phyloP scores from a whole-genome alignment of 2,797 vertebrate species.

The Acanthopagrus latus region DNA sequence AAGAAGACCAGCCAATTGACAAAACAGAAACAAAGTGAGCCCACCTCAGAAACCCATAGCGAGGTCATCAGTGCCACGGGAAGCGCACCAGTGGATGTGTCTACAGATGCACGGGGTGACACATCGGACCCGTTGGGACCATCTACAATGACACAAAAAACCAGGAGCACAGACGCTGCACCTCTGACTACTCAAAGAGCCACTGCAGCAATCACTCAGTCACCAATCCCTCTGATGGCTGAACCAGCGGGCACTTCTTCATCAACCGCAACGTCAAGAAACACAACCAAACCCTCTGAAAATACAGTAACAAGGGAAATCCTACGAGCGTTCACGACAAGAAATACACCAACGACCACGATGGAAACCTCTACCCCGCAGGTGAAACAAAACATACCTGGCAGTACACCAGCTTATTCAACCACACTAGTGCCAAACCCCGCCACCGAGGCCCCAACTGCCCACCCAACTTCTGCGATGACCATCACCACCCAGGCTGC shows the following conservation, averaged over 20 bases:
- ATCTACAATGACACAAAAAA: slow-evolving; percentile 9
- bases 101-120: slow-evolving; percentile 30
- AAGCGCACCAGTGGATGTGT: slow-evolving; percentile 17
- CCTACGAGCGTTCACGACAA: slow-evolving; percentile 16
- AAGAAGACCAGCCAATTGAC: slow-evolving; percentile 35
- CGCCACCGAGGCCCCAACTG: slow-evolving; percentile 30
- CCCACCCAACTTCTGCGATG: slow-evolving; percentile 14
- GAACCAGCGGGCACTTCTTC: slow-evolving; percentile 24
- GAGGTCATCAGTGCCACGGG: slow-evolving; percentile 9
- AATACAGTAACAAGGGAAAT: slow-evolving; percentile 26
- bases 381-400: slow-evolving; percentile 21
- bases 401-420: slow-evolving; percentile 18
- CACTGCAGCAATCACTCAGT: slow-evolving; percentile 16
- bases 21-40: slow-evolving; percentile 45
- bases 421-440: slow-evolving; percentile 6
- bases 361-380: slow-evolving; percentile 36
- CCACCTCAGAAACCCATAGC: slow-evolving; percentile 21
- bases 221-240: slow-evolving; percentile 1
- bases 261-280: slow-evolving; percentile 31
- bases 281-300: slow-evolving; percentile 30
- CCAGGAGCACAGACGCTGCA: slow-evolving; percentile 22
- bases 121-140: slow-evolving; percentile 21
- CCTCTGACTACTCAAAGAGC: slow-evolving; percentile 40
- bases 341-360: slow-evolving; percentile 9
- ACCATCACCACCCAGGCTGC: slow-evolving; percentile 20